Percentiles rank a stretch among this genome's conserved stretches.
phyloP scores from a whole-genome alignment of 92 coral and sea anemone genomes.

The Parazoanthus swiftii region DNA sequence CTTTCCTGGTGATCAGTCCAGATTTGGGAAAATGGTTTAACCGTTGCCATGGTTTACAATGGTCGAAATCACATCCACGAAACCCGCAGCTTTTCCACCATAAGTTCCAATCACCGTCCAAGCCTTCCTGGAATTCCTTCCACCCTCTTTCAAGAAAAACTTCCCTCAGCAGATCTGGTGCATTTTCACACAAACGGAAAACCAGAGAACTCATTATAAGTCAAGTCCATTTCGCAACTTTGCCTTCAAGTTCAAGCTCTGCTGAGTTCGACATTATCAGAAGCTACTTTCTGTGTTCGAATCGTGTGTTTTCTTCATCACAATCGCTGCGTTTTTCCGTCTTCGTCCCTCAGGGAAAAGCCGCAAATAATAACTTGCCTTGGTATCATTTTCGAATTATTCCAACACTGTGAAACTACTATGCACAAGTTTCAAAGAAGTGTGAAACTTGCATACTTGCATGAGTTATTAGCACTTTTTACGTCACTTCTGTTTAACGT shows the following conservation, averaged over 20 bases:
- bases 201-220: conserved; percentile 55
- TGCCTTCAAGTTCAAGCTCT: not conserved
- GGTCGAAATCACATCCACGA: conserved; percentile 74
- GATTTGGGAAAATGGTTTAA: conserved; percentile 88
- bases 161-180: conserved; percentile 77
- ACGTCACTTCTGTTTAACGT: not conserved
- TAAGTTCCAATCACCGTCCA: conserved; percentile 69
- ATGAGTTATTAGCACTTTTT: not conserved
- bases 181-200: conserved; percentile 76
- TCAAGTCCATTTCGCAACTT: conserved; percentile 9
- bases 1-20: conserved; percentile 73
- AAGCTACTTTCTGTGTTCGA: not conserved
- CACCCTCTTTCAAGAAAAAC: conserved; percentile 83
- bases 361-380: not conserved
- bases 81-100: conserved; percentile 92
- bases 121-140: conserved; percentile 67
- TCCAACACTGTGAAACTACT: not conserved
- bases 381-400: not conserved
- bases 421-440: not conserved
- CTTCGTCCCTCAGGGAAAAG: not conserved
- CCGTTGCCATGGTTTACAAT: conserved; percentile 90
- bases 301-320: not conserved
- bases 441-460: not conserved
- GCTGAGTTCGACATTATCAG: not conserved
- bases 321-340: not conserved